Conservation (phyloP, 92 coral and sea anemone species). For the Micromussa lordhowensis region DNA sequence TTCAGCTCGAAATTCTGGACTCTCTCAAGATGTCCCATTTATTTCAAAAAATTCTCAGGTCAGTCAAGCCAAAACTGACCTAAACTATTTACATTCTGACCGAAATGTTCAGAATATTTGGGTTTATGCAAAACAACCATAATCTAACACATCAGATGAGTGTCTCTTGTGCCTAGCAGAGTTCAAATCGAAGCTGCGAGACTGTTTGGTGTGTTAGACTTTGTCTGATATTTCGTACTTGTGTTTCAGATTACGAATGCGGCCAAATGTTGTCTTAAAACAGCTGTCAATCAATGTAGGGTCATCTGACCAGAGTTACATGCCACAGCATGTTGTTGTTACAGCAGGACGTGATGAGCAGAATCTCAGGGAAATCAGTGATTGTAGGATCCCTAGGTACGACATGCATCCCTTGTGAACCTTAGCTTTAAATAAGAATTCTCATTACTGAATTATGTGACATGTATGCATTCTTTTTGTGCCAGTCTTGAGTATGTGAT, state of each 20-base stretch:
- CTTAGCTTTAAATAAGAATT: neutral
- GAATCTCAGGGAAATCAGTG: constrained; percentile 93
- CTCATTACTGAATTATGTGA: neutral
- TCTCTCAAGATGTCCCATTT: no score
- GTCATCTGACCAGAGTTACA: constrained; percentile 98
- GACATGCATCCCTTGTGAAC: neutral
- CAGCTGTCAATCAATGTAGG: constrained; percentile 96
- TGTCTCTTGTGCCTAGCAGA: no score
- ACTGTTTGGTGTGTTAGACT: neutral
- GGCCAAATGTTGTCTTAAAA: constrained; percentile 96
- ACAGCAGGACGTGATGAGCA: constrained; percentile 96
- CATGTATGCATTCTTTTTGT: no score
- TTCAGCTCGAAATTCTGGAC: no score
- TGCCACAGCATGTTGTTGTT: constrained; percentile 98
- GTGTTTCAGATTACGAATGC: constrained; percentile 81
- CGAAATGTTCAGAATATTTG: no score
- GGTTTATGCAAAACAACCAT: no score
- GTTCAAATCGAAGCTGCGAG: no score
- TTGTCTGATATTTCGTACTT: neutral
- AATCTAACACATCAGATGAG: no score
- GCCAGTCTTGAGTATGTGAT: no score
- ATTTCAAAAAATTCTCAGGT: no score
- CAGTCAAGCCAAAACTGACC: no score
- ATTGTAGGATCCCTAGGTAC: constrained; percentile 92
- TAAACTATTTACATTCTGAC: no score